A percentile compares a stretch with the other conserved stretches of the same genome.
phyloP scores from a whole-genome alignment of 2,888 invertebrate genomes.

The Apotomis turbidana region DNA sequence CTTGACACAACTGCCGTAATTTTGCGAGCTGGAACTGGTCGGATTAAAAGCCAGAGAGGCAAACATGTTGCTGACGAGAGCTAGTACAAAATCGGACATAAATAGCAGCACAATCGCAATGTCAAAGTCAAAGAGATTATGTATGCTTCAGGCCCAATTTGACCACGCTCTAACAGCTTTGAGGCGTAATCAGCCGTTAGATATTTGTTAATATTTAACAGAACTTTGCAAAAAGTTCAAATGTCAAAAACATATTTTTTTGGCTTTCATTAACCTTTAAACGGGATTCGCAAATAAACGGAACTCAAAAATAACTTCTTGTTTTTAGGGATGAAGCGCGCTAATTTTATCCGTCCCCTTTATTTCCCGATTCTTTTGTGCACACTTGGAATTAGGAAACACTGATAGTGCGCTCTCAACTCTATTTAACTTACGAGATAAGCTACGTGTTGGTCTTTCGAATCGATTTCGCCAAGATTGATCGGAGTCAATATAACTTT shows the following conservation, averaged over 20 bases:
- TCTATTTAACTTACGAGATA: conserved; percentile 32
- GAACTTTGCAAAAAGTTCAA: too few relatives aligned
- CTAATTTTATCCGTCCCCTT: conserved; percentile 17
- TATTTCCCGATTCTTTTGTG: conserved; percentile 10
- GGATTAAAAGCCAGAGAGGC: not conserved
- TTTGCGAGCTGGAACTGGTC: not conserved
- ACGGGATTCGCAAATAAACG: not conserved
- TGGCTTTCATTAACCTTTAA: too few relatives aligned
- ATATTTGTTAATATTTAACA: too few relatives aligned
- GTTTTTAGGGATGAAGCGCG: not conserved
- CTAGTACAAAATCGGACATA: too few relatives aligned
- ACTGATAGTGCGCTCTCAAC: conserved; percentile 11
- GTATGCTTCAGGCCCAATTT: too few relatives aligned
- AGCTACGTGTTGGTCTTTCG: conserved; percentile 28
- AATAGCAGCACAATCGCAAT: too few relatives aligned
- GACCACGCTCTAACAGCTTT: too few relatives aligned
- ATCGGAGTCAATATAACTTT: conserved; percentile 29
- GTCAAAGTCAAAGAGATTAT: too few relatives aligned
- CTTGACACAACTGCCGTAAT: not conserved
- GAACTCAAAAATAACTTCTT: not conserved
- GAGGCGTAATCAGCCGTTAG: too few relatives aligned
- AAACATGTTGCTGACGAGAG: too few relatives aligned
- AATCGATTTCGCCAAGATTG: conserved; percentile 22
- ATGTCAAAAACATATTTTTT: too few relatives aligned
- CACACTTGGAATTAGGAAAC: conserved; percentile 21